Evolutionary conservation across 2,888 invertebrate species (phyloP), one percentile per base, ranked within the genome.

Genomic region (Calliscelio sp.): DNA sequence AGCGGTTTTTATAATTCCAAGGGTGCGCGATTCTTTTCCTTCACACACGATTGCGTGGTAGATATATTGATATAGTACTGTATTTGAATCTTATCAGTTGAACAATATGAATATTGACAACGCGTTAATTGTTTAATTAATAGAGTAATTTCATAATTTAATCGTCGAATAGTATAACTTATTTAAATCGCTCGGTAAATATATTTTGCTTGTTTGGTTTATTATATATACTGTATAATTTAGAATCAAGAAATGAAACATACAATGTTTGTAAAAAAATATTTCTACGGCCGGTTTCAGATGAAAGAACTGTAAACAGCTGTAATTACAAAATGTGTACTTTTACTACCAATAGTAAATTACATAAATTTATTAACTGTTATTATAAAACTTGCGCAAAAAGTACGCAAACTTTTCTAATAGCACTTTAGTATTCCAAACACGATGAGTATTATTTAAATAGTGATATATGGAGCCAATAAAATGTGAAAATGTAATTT

Each of bases 401-500:
- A 78, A 70, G 38, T 68, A 14, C 32, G 53, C 70, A 22, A 77
- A 46, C 18, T 41, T 78, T 70, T 78, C 44, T 78, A 78, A 61
- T 53, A 22, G n/a, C 35, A 11, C 14, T 61, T 61, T 70, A 61
- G 61, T 68, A 78, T 25, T 38, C 22, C 44, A 70, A 78, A 70
- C 61, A 53, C 32, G 46, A 53, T 38, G 65, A 51, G 78, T 78
- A 68, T 77, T 77, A 77, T 78, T 78, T 61, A 70, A 78, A 78
- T 70, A 53, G 78, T 70, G 78, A 70, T 78, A 78, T 79, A 79
- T 79, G 63, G 44, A 63, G 63, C 55, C 32, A 79, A 79, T 79
- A 79, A 79, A 79, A 79, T 65, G 55, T 65, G 63, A 79, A 63
- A 79, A 78, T 63, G 70, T 79, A 79, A 79, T 79, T 61, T 46